Conservation (phyloP, 2,797 vertebrate genomes). For the Pangasius sanitwongsei region DNA sequence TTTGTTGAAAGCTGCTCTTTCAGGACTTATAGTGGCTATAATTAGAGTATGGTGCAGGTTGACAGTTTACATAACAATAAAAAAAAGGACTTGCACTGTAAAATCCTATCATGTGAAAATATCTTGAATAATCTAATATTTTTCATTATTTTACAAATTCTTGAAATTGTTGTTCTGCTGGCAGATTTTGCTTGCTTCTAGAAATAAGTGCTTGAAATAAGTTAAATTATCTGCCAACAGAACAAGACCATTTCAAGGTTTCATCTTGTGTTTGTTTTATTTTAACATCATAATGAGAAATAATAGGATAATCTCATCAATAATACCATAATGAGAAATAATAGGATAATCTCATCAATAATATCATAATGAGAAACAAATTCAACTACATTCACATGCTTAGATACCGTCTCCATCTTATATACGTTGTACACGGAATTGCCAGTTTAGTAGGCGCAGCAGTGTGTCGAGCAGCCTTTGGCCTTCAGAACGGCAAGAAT, state of each 20-base stretch:
- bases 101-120: neutral
- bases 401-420: neutral
- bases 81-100: neutral
- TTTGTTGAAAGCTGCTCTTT: constrained; percentile 13
- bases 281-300: neutral
- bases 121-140: neutral
- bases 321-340: neutral
- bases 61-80: neutral
- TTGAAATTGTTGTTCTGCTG: neutral
- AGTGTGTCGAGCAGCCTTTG: neutral
- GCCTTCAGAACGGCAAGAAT: neutral
- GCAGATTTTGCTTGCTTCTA: neutral
- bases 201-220: neutral
- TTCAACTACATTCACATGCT: neutral
- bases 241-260: neutral
- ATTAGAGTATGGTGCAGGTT: neutral
- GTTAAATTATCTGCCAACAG: neutral
- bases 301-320: neutral
- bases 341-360: neutral
- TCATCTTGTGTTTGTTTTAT: neutral
- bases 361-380: neutral
- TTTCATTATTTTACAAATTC: neutral
- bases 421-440: neutral
- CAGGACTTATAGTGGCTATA: neutral
- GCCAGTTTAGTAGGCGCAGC: neutral